Evolutionary conservation across 2,888 invertebrate species (phyloP).

Genomic region (Ochropleura plecta): DNA sequence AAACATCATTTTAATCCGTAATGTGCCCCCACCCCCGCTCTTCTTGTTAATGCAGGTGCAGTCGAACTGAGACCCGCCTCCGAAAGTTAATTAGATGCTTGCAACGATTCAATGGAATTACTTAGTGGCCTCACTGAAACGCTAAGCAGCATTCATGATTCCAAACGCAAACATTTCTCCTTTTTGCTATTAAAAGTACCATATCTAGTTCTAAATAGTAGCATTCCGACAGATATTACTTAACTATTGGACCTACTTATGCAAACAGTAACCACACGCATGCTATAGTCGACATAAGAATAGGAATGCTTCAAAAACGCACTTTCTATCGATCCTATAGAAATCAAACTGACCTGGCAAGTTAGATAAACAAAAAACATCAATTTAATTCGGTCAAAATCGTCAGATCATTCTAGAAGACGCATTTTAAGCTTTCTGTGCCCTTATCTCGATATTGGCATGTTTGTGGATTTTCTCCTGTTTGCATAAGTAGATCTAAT

Average conservation of each 20-base stretch:
- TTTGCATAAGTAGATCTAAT: too few relatives aligned
- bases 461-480: too few relatives aligned
- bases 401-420: too few relatives aligned
- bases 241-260: neutral
- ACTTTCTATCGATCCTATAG: too few relatives aligned
- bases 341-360: too few relatives aligned
- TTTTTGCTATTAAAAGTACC: neutral
- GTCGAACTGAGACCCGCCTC: neutral
- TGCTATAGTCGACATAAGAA: too few relatives aligned
- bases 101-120: slow-evolving; percentile 47
- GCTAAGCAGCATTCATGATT: slow-evolving; percentile 29
- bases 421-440: too few relatives aligned
- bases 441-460: too few relatives aligned
- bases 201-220: neutral
- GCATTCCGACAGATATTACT: neutral
- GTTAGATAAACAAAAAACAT: too few relatives aligned
- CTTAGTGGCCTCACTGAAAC: slow-evolving; percentile 41
- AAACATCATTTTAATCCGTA: neutral
- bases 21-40: neutral
- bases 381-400: too few relatives aligned
- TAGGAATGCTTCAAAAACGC: too few relatives aligned
- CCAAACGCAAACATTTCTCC: slow-evolving; percentile 22
- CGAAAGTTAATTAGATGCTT: slow-evolving; percentile 48
- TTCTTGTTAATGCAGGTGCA: neutral
- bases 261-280: too few relatives aligned